These are phyloP conservation scores for Lepidurus apus DNA, from an alignment of 1,140 invertebrate genomes.

Conservation along the genomic window DNA sequence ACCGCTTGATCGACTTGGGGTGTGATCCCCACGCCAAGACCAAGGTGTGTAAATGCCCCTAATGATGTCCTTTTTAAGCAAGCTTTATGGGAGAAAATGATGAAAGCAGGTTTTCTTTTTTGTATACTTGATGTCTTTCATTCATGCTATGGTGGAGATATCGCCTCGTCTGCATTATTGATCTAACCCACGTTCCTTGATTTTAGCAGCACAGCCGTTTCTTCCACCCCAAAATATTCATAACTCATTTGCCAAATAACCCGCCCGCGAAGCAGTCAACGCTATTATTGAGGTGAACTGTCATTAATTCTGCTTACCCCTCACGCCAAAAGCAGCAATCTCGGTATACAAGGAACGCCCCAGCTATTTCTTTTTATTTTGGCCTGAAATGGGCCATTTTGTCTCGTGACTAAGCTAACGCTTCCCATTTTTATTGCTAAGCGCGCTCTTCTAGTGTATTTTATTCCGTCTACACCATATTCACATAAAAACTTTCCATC, in stretches of 20 bases:
- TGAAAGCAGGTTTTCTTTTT: background rate
- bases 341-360: background rate
- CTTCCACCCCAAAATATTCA: background rate
- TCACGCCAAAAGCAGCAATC: background rate
- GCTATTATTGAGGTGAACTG: background rate
- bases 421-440: too few species aligned
- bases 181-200: background rate
- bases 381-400: too few species aligned
- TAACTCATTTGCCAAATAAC: background rate
- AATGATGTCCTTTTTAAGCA: conserved; percentile 21
- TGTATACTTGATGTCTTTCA: background rate
- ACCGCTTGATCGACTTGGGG: conserved; percentile 83
- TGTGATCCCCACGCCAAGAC: conserved; percentile 84
- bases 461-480: too few species aligned
- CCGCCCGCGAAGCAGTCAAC: background rate
- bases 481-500: too few species aligned
- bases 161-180: conserved; percentile 21
- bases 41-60: conserved; percentile 61
- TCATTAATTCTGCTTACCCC: conserved; percentile 13
- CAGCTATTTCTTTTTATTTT: too few species aligned
- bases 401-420: too few species aligned
- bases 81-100: too few species aligned
- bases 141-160: conserved; percentile 21
- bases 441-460: too few species aligned
- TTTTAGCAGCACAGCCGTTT: background rate